phyloP scores from a whole-genome alignment of 2,888 invertebrate species.

The Spisula subtruncata region DNA sequence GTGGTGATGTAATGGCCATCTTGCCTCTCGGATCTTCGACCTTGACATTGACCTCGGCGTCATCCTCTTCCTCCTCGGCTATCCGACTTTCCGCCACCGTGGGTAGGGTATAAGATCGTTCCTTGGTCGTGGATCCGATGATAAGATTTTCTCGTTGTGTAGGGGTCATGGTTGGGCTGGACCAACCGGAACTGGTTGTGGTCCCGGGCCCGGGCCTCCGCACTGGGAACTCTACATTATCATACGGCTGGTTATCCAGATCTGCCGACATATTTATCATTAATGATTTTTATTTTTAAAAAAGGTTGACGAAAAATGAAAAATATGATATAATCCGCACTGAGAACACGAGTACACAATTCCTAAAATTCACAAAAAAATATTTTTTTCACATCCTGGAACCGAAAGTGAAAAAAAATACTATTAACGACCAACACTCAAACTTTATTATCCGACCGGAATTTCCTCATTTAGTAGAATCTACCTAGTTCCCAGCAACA shows the following conservation, averaged over 20 bases:
- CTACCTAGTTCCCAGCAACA: background rate
- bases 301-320: background rate
- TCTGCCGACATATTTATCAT: slow-evolving; percentile 65
- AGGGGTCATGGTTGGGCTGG: slow-evolving; percentile 56
- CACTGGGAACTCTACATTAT: slow-evolving; percentile 85
- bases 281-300: background rate
- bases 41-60: slow-evolving; percentile 63
- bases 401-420: background rate
- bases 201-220: slow-evolving; percentile 75
- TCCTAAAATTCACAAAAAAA: background rate
- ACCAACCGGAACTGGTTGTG: slow-evolving; percentile 60
- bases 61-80: slow-evolving; percentile 70
- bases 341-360: background rate
- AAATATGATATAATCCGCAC: background rate
- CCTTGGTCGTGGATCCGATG: slow-evolving; percentile 67
- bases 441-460: background rate
- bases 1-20: slow-evolving; percentile 52
- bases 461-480: background rate
- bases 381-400: background rate
- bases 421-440: background rate
- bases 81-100: slow-evolving; percentile 79
- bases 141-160: slow-evolving; percentile 59
- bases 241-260: slow-evolving; percentile 83
- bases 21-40: slow-evolving; percentile 78
- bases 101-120: slow-evolving; percentile 71